Percentiles rank a stretch among this genome's conserved stretches.
phyloP scores from a whole-genome alignment of 2,888 invertebrate genomes.

The Rhamnusium bicolor region DNA sequence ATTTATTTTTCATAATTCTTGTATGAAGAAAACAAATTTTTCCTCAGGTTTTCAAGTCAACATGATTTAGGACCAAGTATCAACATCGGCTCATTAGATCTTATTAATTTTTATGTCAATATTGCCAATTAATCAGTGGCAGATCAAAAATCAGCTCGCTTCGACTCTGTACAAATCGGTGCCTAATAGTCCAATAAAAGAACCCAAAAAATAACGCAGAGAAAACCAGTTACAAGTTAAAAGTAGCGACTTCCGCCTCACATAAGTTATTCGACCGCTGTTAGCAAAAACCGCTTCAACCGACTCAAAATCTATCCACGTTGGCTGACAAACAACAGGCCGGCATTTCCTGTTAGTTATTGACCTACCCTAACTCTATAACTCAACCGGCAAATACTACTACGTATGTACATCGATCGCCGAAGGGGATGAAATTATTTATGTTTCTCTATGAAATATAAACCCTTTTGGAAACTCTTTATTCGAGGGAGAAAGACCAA shows the following conservation, averaged over 20 bases:
- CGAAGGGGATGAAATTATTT: constrained; percentile 9
- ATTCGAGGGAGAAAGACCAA: constrained; percentile 25
- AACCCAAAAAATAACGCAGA: not conserved
- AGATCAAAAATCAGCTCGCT: not conserved
- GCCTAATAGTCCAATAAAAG: not conserved
- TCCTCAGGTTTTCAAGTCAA: too few species aligned
- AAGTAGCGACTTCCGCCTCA: constrained; percentile 26
- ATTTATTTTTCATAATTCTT: too few species aligned
- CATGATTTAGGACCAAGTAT: too few species aligned
- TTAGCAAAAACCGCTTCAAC: constrained; percentile 7
- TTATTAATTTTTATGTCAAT: too few species aligned
- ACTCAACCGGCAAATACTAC: constrained; percentile 25
- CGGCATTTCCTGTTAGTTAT: constrained; percentile 35
- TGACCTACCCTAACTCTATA: constrained; percentile 42
- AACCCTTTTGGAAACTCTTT: constrained; percentile 30
- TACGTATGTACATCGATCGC: constrained; percentile 27
- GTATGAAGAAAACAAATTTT: too few species aligned
- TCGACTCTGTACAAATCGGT: not conserved
- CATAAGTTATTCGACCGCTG: constrained; percentile 8
- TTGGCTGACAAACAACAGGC: constrained; percentile 31
- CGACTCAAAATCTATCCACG: constrained; percentile 21
- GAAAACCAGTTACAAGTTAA: constrained; percentile 11
- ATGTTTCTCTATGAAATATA: constrained; percentile 28
- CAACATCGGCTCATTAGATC: too few species aligned
- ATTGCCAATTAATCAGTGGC: too few species aligned